These are phyloP conservation scores for Shinisaurus crocodilurus DNA, from an alignment of 2,113 vertebrate species.

Conservation along the genomic window DNA sequence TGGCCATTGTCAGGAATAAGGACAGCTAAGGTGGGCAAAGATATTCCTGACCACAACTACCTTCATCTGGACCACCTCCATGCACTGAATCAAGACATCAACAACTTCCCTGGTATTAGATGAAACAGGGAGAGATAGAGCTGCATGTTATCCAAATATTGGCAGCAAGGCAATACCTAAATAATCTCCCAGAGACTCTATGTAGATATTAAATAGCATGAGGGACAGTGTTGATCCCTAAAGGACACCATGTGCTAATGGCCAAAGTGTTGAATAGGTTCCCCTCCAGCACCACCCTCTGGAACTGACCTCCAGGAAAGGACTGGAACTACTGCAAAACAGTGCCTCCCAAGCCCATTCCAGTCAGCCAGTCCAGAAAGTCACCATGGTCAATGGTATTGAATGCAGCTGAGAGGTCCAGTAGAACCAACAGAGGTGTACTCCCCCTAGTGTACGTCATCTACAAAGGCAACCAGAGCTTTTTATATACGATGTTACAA, in stretches of 20 bases:
- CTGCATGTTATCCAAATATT: too few relatives aligned
- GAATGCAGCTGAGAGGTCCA: not conserved
- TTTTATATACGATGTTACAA: too few relatives aligned
- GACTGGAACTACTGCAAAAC: not conserved
- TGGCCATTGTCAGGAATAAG: not conserved
- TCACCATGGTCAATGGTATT: not conserved
- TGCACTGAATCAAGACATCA: too few relatives aligned
- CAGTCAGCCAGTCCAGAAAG: not conserved
- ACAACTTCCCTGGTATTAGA: too few relatives aligned
- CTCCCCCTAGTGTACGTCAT: not conserved
- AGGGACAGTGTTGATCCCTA: not conserved
- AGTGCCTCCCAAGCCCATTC: not conserved
- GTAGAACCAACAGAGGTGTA: not conserved
- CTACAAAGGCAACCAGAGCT: not conserved
- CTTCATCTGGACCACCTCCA: too few relatives aligned
- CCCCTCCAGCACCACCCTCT: not conserved
- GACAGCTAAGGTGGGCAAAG: too few relatives aligned
- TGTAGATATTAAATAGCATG: not conserved
- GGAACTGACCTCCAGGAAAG: not conserved
- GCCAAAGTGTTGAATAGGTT: not conserved
- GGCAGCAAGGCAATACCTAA: too few relatives aligned
- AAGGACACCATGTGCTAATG: not conserved
- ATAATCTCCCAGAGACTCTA: too few relatives aligned
- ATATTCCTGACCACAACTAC: too few relatives aligned
- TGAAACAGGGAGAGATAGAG: too few relatives aligned